phyloP scores from a whole-genome alignment of 2,888 invertebrate species.

The Synergus umbraculus region DNA sequence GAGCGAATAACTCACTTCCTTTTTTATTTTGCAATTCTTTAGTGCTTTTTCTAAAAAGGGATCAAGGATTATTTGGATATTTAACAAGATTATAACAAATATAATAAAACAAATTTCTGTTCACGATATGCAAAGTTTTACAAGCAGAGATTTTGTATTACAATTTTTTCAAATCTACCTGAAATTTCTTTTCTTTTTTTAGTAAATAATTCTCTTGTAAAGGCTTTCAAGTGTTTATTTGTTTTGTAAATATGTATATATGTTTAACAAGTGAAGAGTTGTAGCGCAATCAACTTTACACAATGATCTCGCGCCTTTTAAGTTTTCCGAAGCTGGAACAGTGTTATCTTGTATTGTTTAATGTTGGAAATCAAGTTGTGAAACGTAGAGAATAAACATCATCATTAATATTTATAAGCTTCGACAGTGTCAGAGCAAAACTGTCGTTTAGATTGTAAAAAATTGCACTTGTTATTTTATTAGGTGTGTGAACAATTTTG shows the following conservation, averaged over 20 bases:
- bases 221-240: not conserved
- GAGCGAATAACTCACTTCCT: not conserved
- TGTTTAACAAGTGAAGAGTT: not conserved
- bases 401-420: constrained; percentile 2
- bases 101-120: not conserved
- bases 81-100: not conserved
- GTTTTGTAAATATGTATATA: not conserved
- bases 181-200: too few relatives aligned
- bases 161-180: too few relatives aligned
- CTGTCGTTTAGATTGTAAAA: not conserved
- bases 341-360: constrained; percentile 1
- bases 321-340: not conserved
- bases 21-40: not conserved
- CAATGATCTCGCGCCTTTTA: not conserved
- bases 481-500: not conserved
- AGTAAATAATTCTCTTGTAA: not conserved
- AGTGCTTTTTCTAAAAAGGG: not conserved
- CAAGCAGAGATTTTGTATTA: too few relatives aligned
- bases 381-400: not conserved
- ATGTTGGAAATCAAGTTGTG: not conserved
- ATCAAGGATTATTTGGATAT: not conserved
- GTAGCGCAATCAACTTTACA: too few relatives aligned
- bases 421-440: not conserved
- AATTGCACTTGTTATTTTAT: not conserved
- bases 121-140: too few relatives aligned